Evolutionary conservation across 2,888 invertebrate species (phyloP), one percentile per base, ranked within the genome.

Genomic region (Sturmia bella): DNA sequence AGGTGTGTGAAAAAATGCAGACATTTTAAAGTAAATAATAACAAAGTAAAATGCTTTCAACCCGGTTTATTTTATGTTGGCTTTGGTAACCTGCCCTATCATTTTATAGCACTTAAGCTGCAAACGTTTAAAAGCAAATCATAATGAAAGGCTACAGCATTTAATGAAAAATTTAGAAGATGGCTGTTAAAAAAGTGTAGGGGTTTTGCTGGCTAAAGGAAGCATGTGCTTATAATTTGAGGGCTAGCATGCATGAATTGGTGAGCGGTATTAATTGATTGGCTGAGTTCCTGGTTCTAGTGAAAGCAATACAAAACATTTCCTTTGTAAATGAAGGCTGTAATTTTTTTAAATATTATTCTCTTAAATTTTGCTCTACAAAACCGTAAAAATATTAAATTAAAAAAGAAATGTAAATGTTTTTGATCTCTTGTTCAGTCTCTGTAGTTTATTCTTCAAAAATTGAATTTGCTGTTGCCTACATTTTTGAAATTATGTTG

Each of bases 21-120:
- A 81, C 81, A 69, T 77, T 69, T 32, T 64, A 77, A 74, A 73
- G 73, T 54, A 81, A 81, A 81, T 77, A 81, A 74, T 77, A 81
- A 73, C 27, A 74, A 74, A 74, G 63, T 64, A 57, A 64, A 63
- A 32, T 32, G 32, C 1, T 32, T 32, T 32, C 32, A 32, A 32
- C 5, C 7, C 9, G 32, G 43, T 63, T 52, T 48, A 43, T 11
- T 12, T 27, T 3, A 27, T 21, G 21, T 37, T 24, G 11, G 4
- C 19, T 45, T 45, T 37, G 48, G 56, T 32, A 7, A 57, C 57
- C 64, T 27, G n/a, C n/a, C 59, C 24, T 43, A 39, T n/a, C 11
- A 56, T 24, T 9, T 21, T n/a, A 19, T 50, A 6, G 12, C 0
- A n/a, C 57, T 27, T 56, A 45, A 1, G 32, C 32, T 32, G 27